Conservation (phyloP, 2,888 invertebrate species). For the Tenthredo distinguenda region DNA sequence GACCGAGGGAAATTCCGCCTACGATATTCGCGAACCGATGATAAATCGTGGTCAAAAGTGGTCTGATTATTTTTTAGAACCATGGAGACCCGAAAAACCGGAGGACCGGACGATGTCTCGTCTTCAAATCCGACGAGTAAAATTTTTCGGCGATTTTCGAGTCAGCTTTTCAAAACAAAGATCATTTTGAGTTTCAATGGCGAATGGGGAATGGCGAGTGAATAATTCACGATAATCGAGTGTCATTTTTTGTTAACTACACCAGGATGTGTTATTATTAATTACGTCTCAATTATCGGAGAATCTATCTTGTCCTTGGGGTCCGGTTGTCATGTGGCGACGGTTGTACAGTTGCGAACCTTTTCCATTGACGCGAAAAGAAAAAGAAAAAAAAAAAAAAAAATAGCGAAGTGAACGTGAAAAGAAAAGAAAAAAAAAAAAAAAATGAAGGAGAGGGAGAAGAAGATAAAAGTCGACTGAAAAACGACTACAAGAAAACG, state of each 20-base stretch:
- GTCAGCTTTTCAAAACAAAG: too few relatives aligned
- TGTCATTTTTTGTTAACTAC: not conserved
- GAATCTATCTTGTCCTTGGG: not conserved
- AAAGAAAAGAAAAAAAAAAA: not conserved
- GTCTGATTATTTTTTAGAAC: too few relatives aligned
- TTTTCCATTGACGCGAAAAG: not conserved
- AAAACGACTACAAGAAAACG: slow-evolving; percentile 12
- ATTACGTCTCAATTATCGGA: not conserved
- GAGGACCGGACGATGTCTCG: too few relatives aligned
- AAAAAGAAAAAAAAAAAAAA: not conserved
- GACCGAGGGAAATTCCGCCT: not conserved
- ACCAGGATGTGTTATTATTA: not conserved
- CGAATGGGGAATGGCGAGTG: not conserved
- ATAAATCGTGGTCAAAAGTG: too few relatives aligned
- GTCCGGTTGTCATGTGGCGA: not conserved
- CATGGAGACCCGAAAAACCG: too few relatives aligned
- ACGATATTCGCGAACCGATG: not conserved
- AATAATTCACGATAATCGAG: not conserved
- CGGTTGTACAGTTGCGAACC: not conserved
- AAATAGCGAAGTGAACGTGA: not conserved
- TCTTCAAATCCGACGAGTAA: too few relatives aligned
- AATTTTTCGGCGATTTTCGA: too few relatives aligned
- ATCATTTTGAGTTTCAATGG: too few relatives aligned
- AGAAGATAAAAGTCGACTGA: too few relatives aligned
- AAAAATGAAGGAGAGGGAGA: not conserved